Evolutionary conservation across 2,113 vertebrate species (phyloP), one percentile per base, ranked within the genome.

Genomic region (Cebidichthys violaceus): DNA sequence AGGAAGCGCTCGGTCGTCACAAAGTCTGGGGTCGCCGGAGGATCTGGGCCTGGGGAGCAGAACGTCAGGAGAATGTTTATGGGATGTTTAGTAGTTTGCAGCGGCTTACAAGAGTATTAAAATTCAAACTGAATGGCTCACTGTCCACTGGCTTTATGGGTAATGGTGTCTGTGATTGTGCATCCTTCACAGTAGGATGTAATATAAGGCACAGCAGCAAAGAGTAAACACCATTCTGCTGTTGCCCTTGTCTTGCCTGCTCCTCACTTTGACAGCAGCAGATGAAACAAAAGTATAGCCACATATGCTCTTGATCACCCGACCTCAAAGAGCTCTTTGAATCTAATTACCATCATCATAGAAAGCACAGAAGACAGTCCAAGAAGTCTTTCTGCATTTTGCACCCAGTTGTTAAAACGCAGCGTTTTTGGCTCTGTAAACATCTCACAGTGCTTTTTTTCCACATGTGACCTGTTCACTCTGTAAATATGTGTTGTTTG

Each of bases 1-100:
- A 88, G 91, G 92, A 93, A 92, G 79, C 72, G 70, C 73, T 69
- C 15, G 6, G 89, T 74, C 86, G 84, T 92, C 93, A 81, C 80
- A 59, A 65, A 85, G 87, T 90, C 93, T 92, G 84, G 84, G 88
- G 81, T 90, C 84, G 79, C 9, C 0, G 2, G 67, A 81, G 88
- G 84, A 88, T 71, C 67, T 43, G 47, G 61, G 77, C 41, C 82
- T 74, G 71, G 55, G 83, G 67, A 71, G 68, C 61, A 60, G 41
- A 57, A 59, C 7, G 61, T 54, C 47, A 20, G 60, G 57, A 73
- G 81, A 71, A 82, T 55, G 47, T 61, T 83, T 85, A 82, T 72
- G 45, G 69, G 70, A 70, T 69, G 65, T 83, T 80, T 76, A 78
- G 79, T 83, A 66, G 70, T 86, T 69, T 69, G 57, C 61, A 60